Evolutionary conservation across 1,140 invertebrate species (phyloP), one percentile per base, ranked within the genome.

Genomic region (Leptopilina boulardi): DNA sequence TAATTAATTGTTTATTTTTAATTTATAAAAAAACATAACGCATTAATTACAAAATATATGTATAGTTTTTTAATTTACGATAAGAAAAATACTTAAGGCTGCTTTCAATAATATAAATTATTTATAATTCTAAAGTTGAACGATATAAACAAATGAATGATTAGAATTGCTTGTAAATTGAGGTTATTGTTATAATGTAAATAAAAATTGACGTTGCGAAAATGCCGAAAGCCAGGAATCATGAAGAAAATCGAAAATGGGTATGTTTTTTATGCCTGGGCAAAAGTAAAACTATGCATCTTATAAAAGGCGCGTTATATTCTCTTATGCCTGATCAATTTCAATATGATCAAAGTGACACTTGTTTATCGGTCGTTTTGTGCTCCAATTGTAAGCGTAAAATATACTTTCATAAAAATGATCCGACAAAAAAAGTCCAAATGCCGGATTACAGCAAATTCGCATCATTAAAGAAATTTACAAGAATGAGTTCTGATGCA

Each of bases 381-480:
- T 51, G 47, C n/a, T 51, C 47, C 15, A 51, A n/a, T 51, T 51
- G 47, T 51, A 51, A 51, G 15, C 47, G 47, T 18, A 51, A 51
- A 2, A 13, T 18, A 1, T 51, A 51, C 8, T 1, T 18, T 5
- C 13, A 51, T 51, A 13, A 19, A 51, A 51, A 51, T 51, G 13
- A 51, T n/a, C 47, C 47, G 8, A 51, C 47, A 51, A 51, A 51
- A 51, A 51, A 51, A 3, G n/a, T 4, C 8, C 41, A 51, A n/a
- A 2, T 51, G 1, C 47, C n/a, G 18, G 47, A 51, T 51, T 51
- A 51, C 47, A 51, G 47, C n/a, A 51, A 51, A 51, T 51, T 51
- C 13, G 47, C 47, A 18, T n/a, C 47, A 18, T 18, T 51, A 8
- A 51, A 51, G 47, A 51, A 51, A 51, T 5, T 19, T 18, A 51